Evolutionary conservation across 2,888 invertebrate species (phyloP), one percentile per base, ranked within the genome.

Genomic region (Coleophora flavipennella): DNA sequence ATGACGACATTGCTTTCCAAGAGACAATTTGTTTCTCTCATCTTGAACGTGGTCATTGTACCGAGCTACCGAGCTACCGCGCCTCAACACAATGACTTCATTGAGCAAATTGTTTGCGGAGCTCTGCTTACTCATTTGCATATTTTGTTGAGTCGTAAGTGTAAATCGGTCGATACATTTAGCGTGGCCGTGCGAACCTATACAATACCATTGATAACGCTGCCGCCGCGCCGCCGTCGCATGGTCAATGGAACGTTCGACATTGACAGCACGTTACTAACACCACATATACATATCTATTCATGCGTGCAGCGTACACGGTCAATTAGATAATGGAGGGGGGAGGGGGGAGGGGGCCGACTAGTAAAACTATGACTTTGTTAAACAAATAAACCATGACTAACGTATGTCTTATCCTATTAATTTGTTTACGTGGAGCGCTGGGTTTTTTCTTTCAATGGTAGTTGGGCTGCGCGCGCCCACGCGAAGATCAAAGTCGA

Each of bases 231-330:
- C 51, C n/a, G n/a, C n/a, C n/a, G n/a, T n/a, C n/a, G n/a, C n/a
- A n/a, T n/a, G n/a, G 60, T 66, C 64, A 76, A 70, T 68, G 69
- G 63, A 67, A 60, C 57, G 62, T 67, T 63, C 62, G 62, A 63
- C 67, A 68, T 66, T 67, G 66, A 51, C 48, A 31, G 20, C 38
- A 8, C 31, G 27, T 38, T 38, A 37, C 28, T 31, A 40, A 42
- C 31, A 10, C 27, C 8, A 25, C 34, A 31, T 33, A 27, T 29
- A 29, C 36, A 27, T 29, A 29, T 11, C 35, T 32, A 39, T 41
- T 44, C 40, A 42, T 39, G 43, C 35, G 40, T 28, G 28, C 37
- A 33, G 31, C 27, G n/a, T n/a, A n/a, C n/a, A n/a, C n/a, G 35
- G 39, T 39, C 41, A 41, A 48, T 48, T 46, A 46, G 48, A 42